These are phyloP conservation scores for Plutella xylostella DNA, from an alignment of 2,888 invertebrate genomes.

Conservation along the genomic window DNA sequence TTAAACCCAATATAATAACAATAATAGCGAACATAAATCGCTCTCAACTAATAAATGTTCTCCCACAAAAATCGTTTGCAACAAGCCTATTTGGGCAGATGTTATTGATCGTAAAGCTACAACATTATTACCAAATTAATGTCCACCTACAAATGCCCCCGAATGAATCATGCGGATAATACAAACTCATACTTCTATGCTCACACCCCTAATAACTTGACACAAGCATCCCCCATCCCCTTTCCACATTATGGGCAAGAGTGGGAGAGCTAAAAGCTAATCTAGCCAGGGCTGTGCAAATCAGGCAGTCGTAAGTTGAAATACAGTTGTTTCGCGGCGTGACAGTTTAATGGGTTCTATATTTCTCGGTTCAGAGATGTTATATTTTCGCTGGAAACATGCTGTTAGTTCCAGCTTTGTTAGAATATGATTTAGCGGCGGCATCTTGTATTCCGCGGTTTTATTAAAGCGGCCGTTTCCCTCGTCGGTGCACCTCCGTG, in stretches of 20 bases:
- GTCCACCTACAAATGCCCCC: neutral
- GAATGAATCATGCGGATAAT: slow-evolving; percentile 6
- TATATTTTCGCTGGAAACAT: slow-evolving; percentile 30
- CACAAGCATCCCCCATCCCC: neutral
- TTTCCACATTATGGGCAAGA: neutral
- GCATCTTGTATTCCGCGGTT: slow-evolving; percentile 30
- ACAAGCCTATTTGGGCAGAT: slow-evolving; percentile 6
- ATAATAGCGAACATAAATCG: neutral
- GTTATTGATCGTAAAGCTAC: slow-evolving; percentile 8
- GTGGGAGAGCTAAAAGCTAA: neutral
- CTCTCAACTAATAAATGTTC: neutral
- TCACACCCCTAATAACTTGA: neutral
- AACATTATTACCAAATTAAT: slow-evolving; percentile 9
- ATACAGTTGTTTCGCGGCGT: slow-evolving; percentile 12
- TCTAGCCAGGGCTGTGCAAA: neutral
- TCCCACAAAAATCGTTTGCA: neutral
- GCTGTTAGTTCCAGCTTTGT: slow-evolving; percentile 4
- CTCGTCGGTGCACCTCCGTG: no score
- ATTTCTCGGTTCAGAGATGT: slow-evolving; percentile 36
- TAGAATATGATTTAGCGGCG: neutral
- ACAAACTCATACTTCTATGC: neutral
- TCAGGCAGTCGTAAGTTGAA: slow-evolving; percentile 3
- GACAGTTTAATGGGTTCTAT: slow-evolving; percentile 30
- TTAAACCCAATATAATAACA: neutral
- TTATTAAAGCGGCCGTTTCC: neutral